Conservation (phyloP, 2,113 vertebrate species). For the Syngnathus typhle region DNA sequence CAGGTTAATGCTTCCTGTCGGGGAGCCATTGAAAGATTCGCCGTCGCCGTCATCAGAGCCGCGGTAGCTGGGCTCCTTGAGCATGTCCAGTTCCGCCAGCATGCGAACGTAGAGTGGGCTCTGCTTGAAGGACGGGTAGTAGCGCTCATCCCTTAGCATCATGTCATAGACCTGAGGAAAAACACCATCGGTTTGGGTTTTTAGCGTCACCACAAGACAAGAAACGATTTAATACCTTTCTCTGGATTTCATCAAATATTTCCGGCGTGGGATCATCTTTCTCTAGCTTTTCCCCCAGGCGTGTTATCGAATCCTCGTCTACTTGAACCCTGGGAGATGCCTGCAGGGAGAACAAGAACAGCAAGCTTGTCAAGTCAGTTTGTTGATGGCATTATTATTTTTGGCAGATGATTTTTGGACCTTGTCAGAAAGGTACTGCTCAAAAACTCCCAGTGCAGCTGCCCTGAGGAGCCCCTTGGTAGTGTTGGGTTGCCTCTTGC, state of each 20-base stretch:
- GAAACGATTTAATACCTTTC: constrained; percentile 71
- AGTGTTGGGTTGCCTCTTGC: constrained; percentile 84
- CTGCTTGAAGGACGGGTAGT: constrained; percentile 94
- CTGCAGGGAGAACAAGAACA: constrained; percentile 53
- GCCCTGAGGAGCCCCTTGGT: constrained; percentile 90
- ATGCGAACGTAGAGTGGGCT: constrained; percentile 92
- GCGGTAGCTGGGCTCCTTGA: constrained; percentile 96
- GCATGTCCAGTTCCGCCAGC: constrained; percentile 96
- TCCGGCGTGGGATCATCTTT: constrained; percentile 93
- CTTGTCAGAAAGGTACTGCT: constrained; percentile 95
- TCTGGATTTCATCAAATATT: constrained; percentile 97
- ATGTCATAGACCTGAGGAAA: constrained; percentile 85
- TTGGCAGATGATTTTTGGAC: constrained; percentile 20
- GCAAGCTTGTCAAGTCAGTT: background rate
- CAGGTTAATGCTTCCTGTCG: constrained; percentile 93
- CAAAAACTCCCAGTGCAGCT: constrained; percentile 91
- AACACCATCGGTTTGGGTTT: background rate
- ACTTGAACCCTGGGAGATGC: constrained; percentile 93
- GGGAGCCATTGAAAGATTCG: constrained; percentile 97
- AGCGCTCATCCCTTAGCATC: constrained; percentile 93
- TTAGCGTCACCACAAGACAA: background rate
- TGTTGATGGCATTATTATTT: no score
- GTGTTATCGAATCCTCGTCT: constrained; percentile 80
- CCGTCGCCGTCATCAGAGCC: constrained; percentile 94
- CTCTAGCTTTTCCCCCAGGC: constrained; percentile 86